Percentiles rank a stretch among this genome's conserved stretches.
These are phyloP conservation scores for Labroides dimidiatus DNA, from an alignment of 2,797 vertebrate species.

Conservation along the genomic window DNA sequence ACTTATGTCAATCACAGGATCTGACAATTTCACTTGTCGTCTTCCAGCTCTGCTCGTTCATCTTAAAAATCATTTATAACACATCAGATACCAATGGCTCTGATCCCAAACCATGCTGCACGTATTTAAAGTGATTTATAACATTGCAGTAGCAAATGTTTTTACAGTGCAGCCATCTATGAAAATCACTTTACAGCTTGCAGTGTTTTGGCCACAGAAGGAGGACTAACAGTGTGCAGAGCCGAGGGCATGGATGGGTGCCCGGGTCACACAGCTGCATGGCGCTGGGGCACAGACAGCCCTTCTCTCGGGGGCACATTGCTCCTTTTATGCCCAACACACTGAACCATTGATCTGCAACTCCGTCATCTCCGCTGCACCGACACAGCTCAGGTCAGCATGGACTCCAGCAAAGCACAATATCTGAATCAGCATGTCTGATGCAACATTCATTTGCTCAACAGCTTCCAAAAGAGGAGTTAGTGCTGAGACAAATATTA, in stretches of 20 bases:
- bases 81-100: not conserved
- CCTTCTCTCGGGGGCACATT: conserved; percentile 81
- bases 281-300: conserved; percentile 73
- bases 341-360: conserved; percentile 80
- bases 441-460: conserved; percentile 45
- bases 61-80: not conserved
- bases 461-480: too few relatives aligned
- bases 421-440: conserved; percentile 32
- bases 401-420: conserved; percentile 39
- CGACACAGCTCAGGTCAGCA: conserved; percentile 53
- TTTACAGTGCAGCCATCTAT: conserved; percentile 12
- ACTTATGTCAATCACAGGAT: conserved; percentile 15
- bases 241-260: conserved; percentile 70
- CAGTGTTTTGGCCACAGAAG: conserved; percentile 45
- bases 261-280: conserved; percentile 77
- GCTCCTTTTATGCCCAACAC: conserved; percentile 79
- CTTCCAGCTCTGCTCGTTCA: not conserved
- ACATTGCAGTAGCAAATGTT: conserved; percentile 3
- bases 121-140: not conserved
- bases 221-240: conserved; percentile 50
- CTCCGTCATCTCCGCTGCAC: conserved; percentile 52
- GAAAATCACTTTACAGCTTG: conserved; percentile 49
- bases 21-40: too few relatives aligned
- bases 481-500: too few relatives aligned
- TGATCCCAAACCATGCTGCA: not conserved